phyloP scores from a whole-genome alignment of 2,113 vertebrate genomes.

The Ciconia stormi region DNA sequence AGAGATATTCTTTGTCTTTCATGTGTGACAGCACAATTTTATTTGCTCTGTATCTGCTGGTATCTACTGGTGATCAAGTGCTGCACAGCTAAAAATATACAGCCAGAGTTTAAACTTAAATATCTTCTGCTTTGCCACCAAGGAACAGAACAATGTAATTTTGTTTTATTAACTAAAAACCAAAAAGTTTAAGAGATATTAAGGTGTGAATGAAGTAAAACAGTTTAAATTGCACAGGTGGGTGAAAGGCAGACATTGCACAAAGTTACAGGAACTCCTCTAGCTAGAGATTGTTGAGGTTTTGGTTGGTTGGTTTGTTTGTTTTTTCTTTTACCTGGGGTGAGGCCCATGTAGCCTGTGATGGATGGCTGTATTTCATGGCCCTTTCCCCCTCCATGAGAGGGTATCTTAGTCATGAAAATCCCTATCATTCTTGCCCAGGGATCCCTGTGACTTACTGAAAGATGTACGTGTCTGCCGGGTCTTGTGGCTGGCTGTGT shows the following conservation, averaged over 20 bases:
- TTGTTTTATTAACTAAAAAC: background rate
- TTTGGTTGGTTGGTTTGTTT: background rate
- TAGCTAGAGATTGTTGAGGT: background rate
- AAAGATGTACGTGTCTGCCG: background rate
- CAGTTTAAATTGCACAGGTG: background rate
- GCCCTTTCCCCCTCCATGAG: background rate
- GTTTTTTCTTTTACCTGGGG: background rate
- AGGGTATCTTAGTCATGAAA: background rate
- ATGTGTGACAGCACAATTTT: background rate
- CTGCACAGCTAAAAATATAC: background rate
- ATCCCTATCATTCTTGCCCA: rapidly evolving
- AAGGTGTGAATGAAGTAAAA: background rate
- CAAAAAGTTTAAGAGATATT: background rate
- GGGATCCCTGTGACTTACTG: background rate
- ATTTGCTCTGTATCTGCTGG: background rate
- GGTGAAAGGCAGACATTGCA: background rate
- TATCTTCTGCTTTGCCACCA: background rate
- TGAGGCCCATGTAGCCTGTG: background rate
- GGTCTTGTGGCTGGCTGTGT: background rate
- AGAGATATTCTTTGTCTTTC: background rate
- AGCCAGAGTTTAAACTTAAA: background rate
- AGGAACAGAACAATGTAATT: background rate
- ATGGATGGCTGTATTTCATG: background rate
- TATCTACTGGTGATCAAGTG: background rate
- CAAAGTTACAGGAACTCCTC: background rate